phyloP scores from a whole-genome alignment of 2,888 invertebrate genomes.

The Phasia obesa region DNA sequence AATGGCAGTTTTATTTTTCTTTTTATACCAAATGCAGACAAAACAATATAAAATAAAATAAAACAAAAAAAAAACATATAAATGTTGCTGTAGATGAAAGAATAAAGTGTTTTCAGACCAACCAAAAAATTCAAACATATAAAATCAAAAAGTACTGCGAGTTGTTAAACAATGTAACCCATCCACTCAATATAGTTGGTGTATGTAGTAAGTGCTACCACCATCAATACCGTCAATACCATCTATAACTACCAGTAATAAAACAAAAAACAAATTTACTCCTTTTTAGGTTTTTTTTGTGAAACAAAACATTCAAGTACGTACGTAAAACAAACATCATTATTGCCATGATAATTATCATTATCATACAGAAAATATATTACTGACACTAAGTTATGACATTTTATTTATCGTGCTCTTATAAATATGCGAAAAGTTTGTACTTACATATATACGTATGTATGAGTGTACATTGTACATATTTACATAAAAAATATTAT shows the following conservation, averaged over 20 bases:
- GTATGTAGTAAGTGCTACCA: not conserved
- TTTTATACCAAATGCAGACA: slow-evolving; percentile 41
- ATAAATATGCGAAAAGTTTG: no score
- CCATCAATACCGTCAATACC: slow-evolving; percentile 18
- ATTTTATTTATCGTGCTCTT: no score
- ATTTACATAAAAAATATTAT: no score
- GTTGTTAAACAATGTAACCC: slow-evolving; percentile 7
- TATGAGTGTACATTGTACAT: no score
- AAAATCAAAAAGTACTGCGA: not conserved
- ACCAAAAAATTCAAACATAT: not conserved
- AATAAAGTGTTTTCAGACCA: slow-evolving; percentile 36
- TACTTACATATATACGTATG: no score
- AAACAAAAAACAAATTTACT: slow-evolving; percentile 14
- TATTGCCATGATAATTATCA: slow-evolving; percentile 4
- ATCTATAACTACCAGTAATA: slow-evolving; percentile 33
- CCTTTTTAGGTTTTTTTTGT: slow-evolving; percentile 10
- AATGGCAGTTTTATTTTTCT: slow-evolving; percentile 56
- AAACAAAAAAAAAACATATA: not conserved
- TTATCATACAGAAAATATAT: not conserved
- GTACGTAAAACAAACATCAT: slow-evolving; percentile 12
- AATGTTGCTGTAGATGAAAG: slow-evolving; percentile 45
- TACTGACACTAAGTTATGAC: not conserved
- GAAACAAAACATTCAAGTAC: slow-evolving; percentile 17
- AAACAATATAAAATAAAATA: slow-evolving; percentile 41
- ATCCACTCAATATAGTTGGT: slow-evolving; percentile 6